Base-by-base conservation (phyloP, 2,113 vertebrate genomes). In the Colistium nudipinnis region DNA sequence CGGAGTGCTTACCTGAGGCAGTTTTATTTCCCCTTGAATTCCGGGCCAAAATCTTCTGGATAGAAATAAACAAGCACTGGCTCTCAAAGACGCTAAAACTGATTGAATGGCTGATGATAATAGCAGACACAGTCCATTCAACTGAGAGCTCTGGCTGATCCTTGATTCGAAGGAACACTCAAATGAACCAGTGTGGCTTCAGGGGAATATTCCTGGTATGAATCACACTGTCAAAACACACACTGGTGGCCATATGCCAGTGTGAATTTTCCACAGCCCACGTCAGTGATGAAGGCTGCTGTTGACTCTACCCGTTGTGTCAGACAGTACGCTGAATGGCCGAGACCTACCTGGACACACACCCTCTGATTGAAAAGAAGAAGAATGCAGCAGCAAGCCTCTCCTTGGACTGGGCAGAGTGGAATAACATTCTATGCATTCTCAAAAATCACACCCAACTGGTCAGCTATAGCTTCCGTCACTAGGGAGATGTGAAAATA, bases 321-420 rank as follows among this genome's bases (percentile, higher is more conserved):
- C 64, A 78, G 16, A 20, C 69, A 31, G 53, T 39, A 30, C 63
- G 51, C 66, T 68, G 54, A 83, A 83, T 63, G 69, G 47, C 63
- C 45, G 61, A 61, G 45, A 84, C 72, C 82, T 86, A 85, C 82
- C 60, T 82, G 74, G 79, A 82, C 83, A 78, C 75, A 84, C 89
- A 84, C 89, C 66, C 84, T 63, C 45, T 75, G 62, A 80, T 53
- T 63, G 76, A 74, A 86, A 56, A 79, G 53, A 25, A 35, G 39
- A 87, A 66, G 76, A 87, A 90, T 82, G 82, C 53, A 20, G 49
- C 3, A 43, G 12, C n/a, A 33, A 72, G 85, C 83, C 81, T 81
- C 86, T 84, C 87, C 83, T 78, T 57, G 25, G 72, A 62, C 47
- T 30, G 43, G 83, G 56, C 4, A 35, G 12, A 20, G 19, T 20